Evolutionary conservation across 2,113 vertebrate species (phyloP).

Genomic region (Spheniscus mendiculus): DNA sequence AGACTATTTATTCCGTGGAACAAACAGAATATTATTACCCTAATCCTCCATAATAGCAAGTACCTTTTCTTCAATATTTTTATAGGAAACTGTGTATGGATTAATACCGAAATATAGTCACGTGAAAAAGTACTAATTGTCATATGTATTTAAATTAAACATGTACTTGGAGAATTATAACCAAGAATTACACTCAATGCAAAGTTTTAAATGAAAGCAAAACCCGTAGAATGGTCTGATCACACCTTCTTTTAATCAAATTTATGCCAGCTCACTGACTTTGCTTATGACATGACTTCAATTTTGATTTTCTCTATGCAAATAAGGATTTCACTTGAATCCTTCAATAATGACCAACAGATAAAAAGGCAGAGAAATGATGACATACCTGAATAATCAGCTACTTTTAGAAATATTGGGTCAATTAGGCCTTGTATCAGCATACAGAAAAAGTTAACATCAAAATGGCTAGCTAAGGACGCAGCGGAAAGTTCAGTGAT

Average conservation of each 20-base stretch:
- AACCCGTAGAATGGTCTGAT: constrained; percentile 1
- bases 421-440: constrained; percentile 53
- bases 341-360: constrained; percentile 65
- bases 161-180: not conserved
- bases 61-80: not conserved
- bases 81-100: not conserved
- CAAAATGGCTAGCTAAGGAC: not conserved
- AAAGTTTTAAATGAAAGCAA: constrained; percentile 43
- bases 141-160: not conserved
- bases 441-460: constrained; percentile 23
- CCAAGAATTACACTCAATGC: not conserved
- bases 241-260: constrained; percentile 48
- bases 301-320: constrained; percentile 65
- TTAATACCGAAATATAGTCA: constrained; percentile 11
- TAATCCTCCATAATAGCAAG: not conserved
- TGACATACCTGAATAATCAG: constrained; percentile 55
- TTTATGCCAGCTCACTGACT: constrained; percentile 65
- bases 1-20: not conserved
- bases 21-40: not conserved
- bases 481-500: fast-evolving
- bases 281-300: constrained; percentile 59
- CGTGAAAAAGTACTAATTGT: not conserved
- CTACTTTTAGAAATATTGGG: constrained; percentile 38
- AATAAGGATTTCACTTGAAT: constrained; percentile 57
- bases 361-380: constrained; percentile 61